Evolutionary conservation across 2,888 invertebrate species (phyloP), one percentile per base, ranked within the genome.

Genomic region (Orthosia gothica): DNA sequence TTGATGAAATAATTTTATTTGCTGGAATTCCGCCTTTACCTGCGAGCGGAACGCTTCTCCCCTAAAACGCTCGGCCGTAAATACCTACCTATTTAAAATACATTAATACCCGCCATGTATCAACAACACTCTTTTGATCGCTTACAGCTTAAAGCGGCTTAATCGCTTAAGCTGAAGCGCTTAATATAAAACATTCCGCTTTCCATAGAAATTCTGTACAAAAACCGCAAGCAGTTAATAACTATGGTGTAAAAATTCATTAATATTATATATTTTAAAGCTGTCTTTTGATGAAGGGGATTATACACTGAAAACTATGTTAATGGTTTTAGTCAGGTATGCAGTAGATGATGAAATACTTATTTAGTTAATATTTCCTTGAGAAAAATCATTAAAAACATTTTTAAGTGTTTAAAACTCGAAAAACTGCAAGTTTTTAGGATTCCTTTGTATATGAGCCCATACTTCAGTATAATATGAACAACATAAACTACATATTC

Each of bases 111-210:
- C 50, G 57, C 61, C 15, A 70, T 67, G 64, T 66, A 75, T 79
- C 65, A 75, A 76, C 40, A 57, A 58, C 70, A 74, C 49, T 67
- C 74, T 67, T 74, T 74, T 66, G 76, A 75, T 81, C 70, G 58
- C 65, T 59, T 57, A 26, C 26, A 62, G 68, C 61, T 69, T 82
- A 61, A 82, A 81, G 57, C 76, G 47, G 76, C 76, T 81, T 75
- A 68, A 70, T 69, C 61, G 71, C 57, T 73, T 83, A 74, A 81
- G 81, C 81, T 59, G 52, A 20, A 84, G 59, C 70, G 74, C 81
- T 81, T 81, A 54, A 79, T 69, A 67, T 70, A 84, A 84, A 81
- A 54, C 54, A 63, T 61, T 54, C 58, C 81, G 62, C 70, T 62
- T 80, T 71, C 66, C 58, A 84, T 63, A 71, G 76, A 71, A 54